These are phyloP conservation scores for Thryonomys swinderianus DNA, from an alignment of 2,113 vertebrate genomes.

Conservation along the genomic window DNA sequence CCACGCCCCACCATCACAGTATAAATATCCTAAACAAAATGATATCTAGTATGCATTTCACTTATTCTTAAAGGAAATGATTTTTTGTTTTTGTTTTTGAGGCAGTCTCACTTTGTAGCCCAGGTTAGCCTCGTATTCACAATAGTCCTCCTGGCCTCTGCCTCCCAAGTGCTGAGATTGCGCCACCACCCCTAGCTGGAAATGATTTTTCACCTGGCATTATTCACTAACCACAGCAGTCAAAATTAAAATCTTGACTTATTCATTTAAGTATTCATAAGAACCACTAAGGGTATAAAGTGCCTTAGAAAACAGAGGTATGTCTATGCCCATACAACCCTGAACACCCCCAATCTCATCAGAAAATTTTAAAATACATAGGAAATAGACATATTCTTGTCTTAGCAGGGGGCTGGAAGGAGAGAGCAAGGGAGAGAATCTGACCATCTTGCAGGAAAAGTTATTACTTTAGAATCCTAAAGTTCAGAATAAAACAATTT, in stretches of 20 bases:
- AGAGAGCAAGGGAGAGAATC: neutral
- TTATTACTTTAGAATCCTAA: constrained; percentile 51
- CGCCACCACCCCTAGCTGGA: neutral
- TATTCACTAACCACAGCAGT: constrained; percentile 15
- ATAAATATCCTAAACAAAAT: constrained; percentile 29
- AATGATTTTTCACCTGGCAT: constrained; percentile 39
- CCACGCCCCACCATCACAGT: neutral
- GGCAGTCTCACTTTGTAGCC: too few relatives aligned
- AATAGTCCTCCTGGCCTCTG: too few relatives aligned
- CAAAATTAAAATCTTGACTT: constrained; percentile 62
- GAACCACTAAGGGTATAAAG: constrained; percentile 6
- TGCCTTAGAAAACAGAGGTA: constrained; percentile 62
- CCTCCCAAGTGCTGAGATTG: too few relatives aligned
- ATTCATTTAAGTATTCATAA: constrained; percentile 59
- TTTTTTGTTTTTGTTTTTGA: neutral
- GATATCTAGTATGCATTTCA: neutral
- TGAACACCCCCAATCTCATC: neutral
- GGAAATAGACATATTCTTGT: constrained; percentile 44
- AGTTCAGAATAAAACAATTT: constrained; percentile 35
- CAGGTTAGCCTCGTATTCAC: too few relatives aligned
- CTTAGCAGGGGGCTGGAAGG: neutral
- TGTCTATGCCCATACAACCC: neutral
- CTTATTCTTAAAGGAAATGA: constrained; percentile 26
- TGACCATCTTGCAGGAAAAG: neutral
- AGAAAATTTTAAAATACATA: constrained; percentile 57